Evolutionary conservation across 2,113 vertebrate genomes (phyloP).

Genomic region (Theristicus caerulescens): DNA sequence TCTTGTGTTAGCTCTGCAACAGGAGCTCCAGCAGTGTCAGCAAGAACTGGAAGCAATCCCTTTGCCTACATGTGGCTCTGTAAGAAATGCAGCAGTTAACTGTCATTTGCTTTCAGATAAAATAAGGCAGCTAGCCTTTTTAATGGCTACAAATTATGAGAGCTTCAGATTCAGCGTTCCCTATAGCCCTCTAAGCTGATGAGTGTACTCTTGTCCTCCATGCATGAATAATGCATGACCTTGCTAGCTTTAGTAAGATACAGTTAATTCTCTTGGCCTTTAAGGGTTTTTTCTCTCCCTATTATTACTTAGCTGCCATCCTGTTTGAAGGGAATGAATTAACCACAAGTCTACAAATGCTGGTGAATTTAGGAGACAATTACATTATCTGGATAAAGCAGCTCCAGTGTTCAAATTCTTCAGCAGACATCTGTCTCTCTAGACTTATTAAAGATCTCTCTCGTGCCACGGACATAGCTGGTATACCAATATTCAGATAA

Average conservation of each 20-base stretch:
- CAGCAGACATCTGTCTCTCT: neutral
- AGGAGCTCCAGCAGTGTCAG: neutral
- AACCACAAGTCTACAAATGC: neutral
- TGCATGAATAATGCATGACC: slow-evolving; percentile 11
- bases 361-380: neutral
- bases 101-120: neutral
- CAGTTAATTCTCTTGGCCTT: slow-evolving; percentile 20
- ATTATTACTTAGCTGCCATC: neutral
- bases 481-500: neutral
- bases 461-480: neutral
- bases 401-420: neutral
- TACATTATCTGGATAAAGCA: neutral
- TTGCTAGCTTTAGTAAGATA: neutral
- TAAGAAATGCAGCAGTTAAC: neutral
- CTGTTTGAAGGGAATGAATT: neutral
- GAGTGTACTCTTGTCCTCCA: neutral
- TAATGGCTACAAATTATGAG: neutral
- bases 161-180: neutral
- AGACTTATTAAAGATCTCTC: neutral
- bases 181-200: neutral
- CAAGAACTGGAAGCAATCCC: neutral
- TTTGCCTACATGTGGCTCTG: neutral
- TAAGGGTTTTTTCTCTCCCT: neutral
- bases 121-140: neutral
- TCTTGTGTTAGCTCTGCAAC: neutral